Percentiles rank a stretch among this genome's conserved stretches.
Conservation (phyloP, 2,797 vertebrate genomes). For the Tragopan temminckii region DNA sequence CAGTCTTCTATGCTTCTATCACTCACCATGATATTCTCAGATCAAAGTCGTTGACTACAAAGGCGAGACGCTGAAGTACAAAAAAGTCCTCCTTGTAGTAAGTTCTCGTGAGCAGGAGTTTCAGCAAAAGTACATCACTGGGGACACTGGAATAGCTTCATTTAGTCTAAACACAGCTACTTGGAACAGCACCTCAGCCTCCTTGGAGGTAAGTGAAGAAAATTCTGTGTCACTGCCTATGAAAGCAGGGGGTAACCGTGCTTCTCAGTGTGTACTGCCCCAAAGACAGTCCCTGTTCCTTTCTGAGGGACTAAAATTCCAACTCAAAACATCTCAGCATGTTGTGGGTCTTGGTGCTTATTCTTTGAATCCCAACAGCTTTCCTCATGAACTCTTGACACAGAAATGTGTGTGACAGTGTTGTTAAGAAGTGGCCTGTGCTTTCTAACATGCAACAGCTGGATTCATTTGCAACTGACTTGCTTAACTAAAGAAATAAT, state of each 20-base stretch:
- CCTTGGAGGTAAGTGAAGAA: slow-evolving; percentile 75
- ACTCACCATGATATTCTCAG: slow-evolving; percentile 55
- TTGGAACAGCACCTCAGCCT: slow-evolving; percentile 65
- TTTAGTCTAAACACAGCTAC: slow-evolving; percentile 81
- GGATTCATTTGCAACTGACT: background rate
- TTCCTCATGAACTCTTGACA: background rate
- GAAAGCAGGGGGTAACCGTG: accelerated
- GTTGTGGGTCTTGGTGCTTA: background rate
- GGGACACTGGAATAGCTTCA: slow-evolving; percentile 69
- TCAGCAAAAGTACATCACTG: slow-evolving; percentile 70
- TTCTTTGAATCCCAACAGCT: background rate
- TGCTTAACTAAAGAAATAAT: background rate
- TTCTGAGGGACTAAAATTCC: background rate
- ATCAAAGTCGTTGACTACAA: slow-evolving; percentile 77
- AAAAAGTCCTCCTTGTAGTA: slow-evolving; percentile 67
- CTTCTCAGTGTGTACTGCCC: background rate
- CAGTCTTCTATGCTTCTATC: background rate
- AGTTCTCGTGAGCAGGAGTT: background rate
- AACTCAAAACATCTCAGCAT: background rate
- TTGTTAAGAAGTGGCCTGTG: background rate
- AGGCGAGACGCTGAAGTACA: slow-evolving; percentile 61
- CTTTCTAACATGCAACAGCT: background rate
- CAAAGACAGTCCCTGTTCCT: background rate
- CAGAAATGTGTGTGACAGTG: background rate
- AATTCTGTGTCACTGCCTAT: background rate